These are phyloP conservation scores for Tribolium freemani DNA, from an alignment of 2,888 invertebrate genomes.

Conservation along the genomic window DNA sequence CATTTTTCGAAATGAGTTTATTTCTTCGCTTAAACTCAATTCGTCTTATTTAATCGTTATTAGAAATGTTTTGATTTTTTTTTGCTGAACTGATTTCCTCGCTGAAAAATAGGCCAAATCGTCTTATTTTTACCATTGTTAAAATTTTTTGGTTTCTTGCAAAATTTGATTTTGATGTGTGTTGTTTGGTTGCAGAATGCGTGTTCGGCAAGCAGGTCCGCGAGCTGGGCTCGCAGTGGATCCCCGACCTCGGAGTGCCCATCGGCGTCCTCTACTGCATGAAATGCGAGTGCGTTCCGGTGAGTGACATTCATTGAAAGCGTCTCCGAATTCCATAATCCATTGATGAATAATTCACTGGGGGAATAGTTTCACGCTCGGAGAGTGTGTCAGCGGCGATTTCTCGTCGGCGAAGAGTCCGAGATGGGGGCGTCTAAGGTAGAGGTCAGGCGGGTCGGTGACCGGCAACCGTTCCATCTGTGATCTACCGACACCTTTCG, in stretches of 20 bases:
- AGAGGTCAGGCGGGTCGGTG: slow-evolving; percentile 66
- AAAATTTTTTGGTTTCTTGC: no score
- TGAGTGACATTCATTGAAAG: slow-evolving; percentile 71
- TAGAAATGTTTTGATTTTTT: no score
- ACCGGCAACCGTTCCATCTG: slow-evolving; percentile 63
- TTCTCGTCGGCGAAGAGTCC: slow-evolving; percentile 58
- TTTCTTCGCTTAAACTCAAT: no score
- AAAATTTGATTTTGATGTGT: slow-evolving; percentile 62
- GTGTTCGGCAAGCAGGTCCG: slow-evolving; percentile 89
- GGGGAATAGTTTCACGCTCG: neutral
- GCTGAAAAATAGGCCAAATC: no score
- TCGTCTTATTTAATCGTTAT: no score
- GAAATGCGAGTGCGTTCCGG: slow-evolving; percentile 94
- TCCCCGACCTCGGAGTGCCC: slow-evolving; percentile 92
- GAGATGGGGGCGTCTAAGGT: slow-evolving; percentile 64
- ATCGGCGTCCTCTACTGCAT: slow-evolving; percentile 96
- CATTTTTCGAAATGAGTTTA: no score
- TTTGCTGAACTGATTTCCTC: no score
- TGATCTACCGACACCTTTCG: slow-evolving; percentile 65
- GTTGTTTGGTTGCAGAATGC: slow-evolving; percentile 83
- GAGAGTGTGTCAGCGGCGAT: slow-evolving; percentile 47
- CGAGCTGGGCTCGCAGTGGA: slow-evolving; percentile 93
- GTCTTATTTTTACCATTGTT: no score
- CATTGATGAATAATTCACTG: slow-evolving; percentile 29
- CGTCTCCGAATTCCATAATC: neutral